Evolutionary conservation across 2,113 vertebrate species (phyloP), one percentile per base, ranked within the genome.

Genomic region (Oreochromis niloticus): DNA sequence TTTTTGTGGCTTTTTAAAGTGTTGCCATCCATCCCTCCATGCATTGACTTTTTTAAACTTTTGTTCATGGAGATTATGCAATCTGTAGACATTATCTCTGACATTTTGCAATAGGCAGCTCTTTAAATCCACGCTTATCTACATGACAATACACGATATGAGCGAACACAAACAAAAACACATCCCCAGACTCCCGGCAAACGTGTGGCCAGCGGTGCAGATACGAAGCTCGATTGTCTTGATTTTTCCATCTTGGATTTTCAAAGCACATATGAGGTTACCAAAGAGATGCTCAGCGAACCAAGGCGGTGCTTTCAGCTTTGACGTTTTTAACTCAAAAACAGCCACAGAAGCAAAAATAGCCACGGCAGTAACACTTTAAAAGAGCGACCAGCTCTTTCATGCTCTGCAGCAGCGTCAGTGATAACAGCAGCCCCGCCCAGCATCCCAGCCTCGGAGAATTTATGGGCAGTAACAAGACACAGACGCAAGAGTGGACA

Each of bases 321-420:
- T 34, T 5, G 71, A 75, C 1, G 4, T 75, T 83, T 83, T 57
- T 24, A 5, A 12, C 50, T 81, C 80, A 55, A 78, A 41, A 48
- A 50, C 27, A 32, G 63, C 32, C 34, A 39, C 34, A 56, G 3
- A 52, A 78, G 30, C 16, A 81, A 68, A 88, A 92, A 92, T 68
- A 90, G 80, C 61, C 30, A 5, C 8, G 11, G 39, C 81, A 16
- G 36, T 39, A n/a, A 78, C 27, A 78, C 71, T 85, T 10, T 54
- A 88, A 80, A 78, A 91, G 68, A 73, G 52, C 27, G 71, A 8
- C 80, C 66, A 41, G 52, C 59, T 82, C 50, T 36, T 79, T 19
- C 48, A 71, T n/a, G 73, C 73, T 46, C 16, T 9, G 7, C 30
- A 7, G 80, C 9, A 55, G 14, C 19, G 9, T 39, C 56, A 2